These are phyloP conservation scores for Pinctada fucata DNA, from an alignment of 2,888 invertebrate genomes.

Conservation along the genomic window DNA sequence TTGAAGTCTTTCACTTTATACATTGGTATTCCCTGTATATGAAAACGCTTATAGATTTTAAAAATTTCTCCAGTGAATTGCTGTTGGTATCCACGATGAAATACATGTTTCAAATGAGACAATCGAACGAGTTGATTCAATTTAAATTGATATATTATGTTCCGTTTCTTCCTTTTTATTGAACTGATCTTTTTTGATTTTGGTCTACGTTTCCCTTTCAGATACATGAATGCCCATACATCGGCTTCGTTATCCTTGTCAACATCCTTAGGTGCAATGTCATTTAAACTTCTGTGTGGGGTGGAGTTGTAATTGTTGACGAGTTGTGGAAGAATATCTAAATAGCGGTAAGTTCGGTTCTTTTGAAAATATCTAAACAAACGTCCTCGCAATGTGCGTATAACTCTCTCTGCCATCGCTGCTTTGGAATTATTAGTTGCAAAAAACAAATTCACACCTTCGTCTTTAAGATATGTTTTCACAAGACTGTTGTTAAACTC, in stretches of 20 bases:
- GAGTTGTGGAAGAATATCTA: slow-evolving; percentile 15
- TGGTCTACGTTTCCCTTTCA: background rate
- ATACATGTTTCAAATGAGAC: too few relatives aligned
- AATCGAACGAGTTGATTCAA: too few relatives aligned
- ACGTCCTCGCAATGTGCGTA: slow-evolving; percentile 13
- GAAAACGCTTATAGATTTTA: too few relatives aligned
- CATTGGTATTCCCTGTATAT: too few relatives aligned
- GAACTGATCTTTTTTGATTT: background rate
- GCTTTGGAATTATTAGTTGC: slow-evolving; percentile 23
- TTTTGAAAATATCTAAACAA: slow-evolving; percentile 26
- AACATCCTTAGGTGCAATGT: slow-evolving; percentile 21
- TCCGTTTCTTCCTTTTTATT: too few relatives aligned
- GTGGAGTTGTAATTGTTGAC: slow-evolving; percentile 22
- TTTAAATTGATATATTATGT: too few relatives aligned
- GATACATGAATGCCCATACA: slow-evolving; percentile 42
- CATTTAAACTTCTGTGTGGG: slow-evolving; percentile 20
- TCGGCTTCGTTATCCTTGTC: slow-evolving; percentile 3
- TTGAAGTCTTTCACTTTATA: too few relatives aligned
- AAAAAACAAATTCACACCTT: slow-evolving; percentile 2
- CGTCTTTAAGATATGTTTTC: slow-evolving; percentile 6
- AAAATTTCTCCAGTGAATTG: too few relatives aligned
- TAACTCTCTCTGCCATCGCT: slow-evolving; percentile 20
- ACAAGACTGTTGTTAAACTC: slow-evolving; percentile 1
- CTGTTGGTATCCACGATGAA: too few relatives aligned
- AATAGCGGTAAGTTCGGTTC: slow-evolving; percentile 1